A percentile compares a stretch with the other conserved stretches of the same genome.
phyloP scores from a whole-genome alignment of 35 echinoderm and acorn worm species.

The Ptychodera flava region DNA sequence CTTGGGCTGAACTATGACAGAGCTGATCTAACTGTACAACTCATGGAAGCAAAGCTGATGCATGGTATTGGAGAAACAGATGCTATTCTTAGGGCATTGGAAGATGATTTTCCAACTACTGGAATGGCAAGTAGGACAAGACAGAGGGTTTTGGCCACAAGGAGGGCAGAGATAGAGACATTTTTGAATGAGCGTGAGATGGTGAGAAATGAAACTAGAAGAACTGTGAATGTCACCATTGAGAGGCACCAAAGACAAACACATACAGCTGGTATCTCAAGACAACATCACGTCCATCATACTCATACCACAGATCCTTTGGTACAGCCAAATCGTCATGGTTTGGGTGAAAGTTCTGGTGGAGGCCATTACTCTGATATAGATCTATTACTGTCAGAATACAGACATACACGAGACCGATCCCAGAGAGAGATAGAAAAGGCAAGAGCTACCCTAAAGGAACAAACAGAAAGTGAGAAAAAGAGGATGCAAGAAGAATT shows the following conservation, averaged over 20 bases:
- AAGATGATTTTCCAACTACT: slow-evolving; percentile 51
- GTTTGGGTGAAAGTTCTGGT: neutral
- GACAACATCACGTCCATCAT: too few species aligned
- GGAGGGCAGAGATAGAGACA: neutral
- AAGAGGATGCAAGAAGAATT: neutral
- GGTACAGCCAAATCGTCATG: too few species aligned
- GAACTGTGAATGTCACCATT: too few species aligned
- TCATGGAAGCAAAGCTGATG: slow-evolving; percentile 88
- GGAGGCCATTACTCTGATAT: neutral
- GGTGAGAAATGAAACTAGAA: neutral
- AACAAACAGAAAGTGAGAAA: neutral
- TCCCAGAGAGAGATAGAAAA: neutral
- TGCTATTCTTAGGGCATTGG: slow-evolving; percentile 73
- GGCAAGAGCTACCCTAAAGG: neutral
- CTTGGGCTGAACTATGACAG: slow-evolving; percentile 41
- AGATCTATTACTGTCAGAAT: neutral
- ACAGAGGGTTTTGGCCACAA: neutral
- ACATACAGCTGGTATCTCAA: too few species aligned
- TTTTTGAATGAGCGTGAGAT: neutral
- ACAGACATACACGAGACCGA: neutral
- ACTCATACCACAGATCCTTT: too few species aligned
- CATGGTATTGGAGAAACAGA: slow-evolving; percentile 98
- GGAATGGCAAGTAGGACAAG: neutral
- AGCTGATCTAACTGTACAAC: slow-evolving; percentile 76
- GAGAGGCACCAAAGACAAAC: too few species aligned